These are phyloP conservation scores for Panonychus citri DNA, from an alignment of 1,140 invertebrate species.

Conservation along the genomic window DNA sequence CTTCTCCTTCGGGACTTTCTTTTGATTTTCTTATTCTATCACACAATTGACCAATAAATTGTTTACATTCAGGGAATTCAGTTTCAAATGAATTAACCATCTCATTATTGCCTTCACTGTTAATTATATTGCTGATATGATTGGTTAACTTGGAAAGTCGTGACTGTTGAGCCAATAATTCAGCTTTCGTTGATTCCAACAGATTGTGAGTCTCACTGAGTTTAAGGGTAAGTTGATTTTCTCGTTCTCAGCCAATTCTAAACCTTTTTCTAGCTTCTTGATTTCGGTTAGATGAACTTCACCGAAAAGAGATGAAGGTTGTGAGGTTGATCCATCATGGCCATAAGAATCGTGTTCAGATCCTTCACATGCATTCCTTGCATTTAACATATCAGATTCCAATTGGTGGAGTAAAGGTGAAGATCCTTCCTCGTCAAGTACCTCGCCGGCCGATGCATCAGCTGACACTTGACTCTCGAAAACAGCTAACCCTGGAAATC, in stretches of 20 bases:
- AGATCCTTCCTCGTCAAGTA: conserved; percentile 6
- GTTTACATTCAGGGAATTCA: not conserved
- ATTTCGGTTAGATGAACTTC: conserved; percentile 90
- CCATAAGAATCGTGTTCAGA: not conserved
- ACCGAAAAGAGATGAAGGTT: conserved; percentile 53
- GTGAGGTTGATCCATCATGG: not conserved
- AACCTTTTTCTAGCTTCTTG: conserved; percentile 72
- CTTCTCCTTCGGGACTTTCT: not conserved
- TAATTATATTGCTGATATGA: not conserved
- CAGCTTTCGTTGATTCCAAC: conserved; percentile 48
- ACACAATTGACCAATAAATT: not conserved
- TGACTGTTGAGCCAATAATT: conserved; percentile 26
- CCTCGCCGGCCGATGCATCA: not conserved
- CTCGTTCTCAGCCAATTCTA: conserved; percentile 60
- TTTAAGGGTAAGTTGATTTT: conserved; percentile 39
- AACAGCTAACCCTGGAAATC: conserved; percentile 13
- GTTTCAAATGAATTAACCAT: not conserved
- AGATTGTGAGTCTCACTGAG: conserved; percentile 44
- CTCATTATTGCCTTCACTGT: not conserved
- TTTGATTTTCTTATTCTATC: not conserved
- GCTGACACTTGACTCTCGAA: conserved; percentile 14
- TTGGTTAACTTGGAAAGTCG: not conserved
- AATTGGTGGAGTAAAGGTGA: conserved; percentile 5
- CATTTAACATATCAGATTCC: conserved; percentile 8
- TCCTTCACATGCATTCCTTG: not conserved